Base-by-base conservation (phyloP, 2,888 invertebrate genomes). In the Drosophila meridiana region DNA sequence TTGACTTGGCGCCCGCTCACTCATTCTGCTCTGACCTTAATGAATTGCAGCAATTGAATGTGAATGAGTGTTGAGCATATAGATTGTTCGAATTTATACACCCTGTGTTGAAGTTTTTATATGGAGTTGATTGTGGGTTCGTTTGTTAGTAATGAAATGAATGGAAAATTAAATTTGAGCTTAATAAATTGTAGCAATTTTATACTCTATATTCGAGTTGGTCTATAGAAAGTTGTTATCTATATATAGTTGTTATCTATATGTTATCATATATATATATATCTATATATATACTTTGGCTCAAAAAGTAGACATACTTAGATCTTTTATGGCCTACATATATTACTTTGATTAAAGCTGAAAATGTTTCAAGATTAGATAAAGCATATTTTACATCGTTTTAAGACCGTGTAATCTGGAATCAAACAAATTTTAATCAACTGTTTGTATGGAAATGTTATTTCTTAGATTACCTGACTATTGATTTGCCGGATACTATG, bases 41-140 rank as follows among this genome's bases (percentile, higher is more conserved):
- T 53, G 62, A 67, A 34, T 56, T 56, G 38, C 56, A 43, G 71
- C 42, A 64, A 58, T 64, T 71, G 52, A 57, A 72, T 38, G 57
- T 42, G 26, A 42, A 72, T 47, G n/a, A 26, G n/a, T 26, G 30
- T 42, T 38, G 40, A 52, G 43, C 30, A 45, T 36, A 50, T 43
- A 52, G 38, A 20, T 59, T 58, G 58, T 32, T 69, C 4, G 11
- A 14, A 4, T 20, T 34, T 28, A 11, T 2, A 26, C 26, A 40
- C 20, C 28, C 32, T 40, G 47, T 20, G 34, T 34, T n/a, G 2
- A 9, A 9, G n/a, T 7, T 28, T 20, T 20, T 14, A 28, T 13
- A 9, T 9, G 7, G 14, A 38, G 55, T 52, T 34, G 34, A 48
- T 30, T 4, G 28, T 0, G 13, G 9, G 20, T 43, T 43, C 9